A percentile compares a stretch with the other conserved stretches of the same genome.
phyloP scores from a whole-genome alignment of 2,888 invertebrate species.

The Dryococelus australis region DNA sequence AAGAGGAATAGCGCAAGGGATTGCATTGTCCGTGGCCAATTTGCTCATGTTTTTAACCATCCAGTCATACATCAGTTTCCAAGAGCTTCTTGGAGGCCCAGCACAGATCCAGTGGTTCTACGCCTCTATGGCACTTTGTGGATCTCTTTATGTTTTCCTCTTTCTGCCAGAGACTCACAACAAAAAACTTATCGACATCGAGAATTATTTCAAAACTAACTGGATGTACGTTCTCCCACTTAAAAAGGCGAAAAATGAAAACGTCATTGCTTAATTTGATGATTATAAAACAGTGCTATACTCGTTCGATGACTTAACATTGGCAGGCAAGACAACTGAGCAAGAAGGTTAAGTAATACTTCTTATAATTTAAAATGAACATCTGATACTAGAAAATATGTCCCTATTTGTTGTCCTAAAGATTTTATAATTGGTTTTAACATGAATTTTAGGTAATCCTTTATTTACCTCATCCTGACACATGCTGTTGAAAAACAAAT shows the following conservation, averaged over 20 bases:
- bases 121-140: slow-evolving; percentile 42
- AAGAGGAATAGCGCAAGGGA: slow-evolving; percentile 66
- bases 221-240: slow-evolving; percentile 33
- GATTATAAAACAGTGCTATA: not conserved
- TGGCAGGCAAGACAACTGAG: too few species aligned
- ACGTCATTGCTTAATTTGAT: not conserved
- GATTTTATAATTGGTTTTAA: too few species aligned
- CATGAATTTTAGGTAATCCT: too few species aligned
- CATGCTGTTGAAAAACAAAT: too few species aligned
- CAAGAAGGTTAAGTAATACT: too few species aligned
- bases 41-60: slow-evolving; percentile 66
- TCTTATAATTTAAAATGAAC: too few species aligned
- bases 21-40: slow-evolving; percentile 66
- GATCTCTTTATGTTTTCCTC: slow-evolving; percentile 58
- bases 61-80: slow-evolving; percentile 59
- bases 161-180: slow-evolving; percentile 62
- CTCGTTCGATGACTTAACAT: too few species aligned
- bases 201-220: slow-evolving; percentile 57
- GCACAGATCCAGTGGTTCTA: slow-evolving; percentile 45
- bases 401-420: too few species aligned
- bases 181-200: slow-evolving; percentile 60
- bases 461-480: too few species aligned
- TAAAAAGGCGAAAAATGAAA: slow-evolving; percentile 26
- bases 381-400: too few species aligned
- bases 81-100: slow-evolving; percentile 53